These are phyloP conservation scores for Drosophila ohnishii DNA, from an alignment of 1,140 invertebrate genomes.

Conservation along the genomic window DNA sequence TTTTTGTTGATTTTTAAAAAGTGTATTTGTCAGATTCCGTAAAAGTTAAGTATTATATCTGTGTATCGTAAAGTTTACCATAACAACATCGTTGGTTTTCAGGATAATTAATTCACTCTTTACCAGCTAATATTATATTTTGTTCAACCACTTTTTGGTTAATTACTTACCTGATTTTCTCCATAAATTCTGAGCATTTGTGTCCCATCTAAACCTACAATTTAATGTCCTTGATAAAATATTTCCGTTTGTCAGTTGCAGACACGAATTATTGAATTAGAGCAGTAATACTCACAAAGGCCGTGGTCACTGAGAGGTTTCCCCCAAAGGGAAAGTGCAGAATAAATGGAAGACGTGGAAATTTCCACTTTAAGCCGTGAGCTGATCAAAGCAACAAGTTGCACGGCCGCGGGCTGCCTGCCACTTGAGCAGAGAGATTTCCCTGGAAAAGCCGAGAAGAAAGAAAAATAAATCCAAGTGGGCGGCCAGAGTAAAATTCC, in stretches of 20 bases:
- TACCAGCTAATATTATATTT: neutral
- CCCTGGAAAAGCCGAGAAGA: slow-evolving; percentile 15
- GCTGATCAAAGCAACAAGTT: slow-evolving; percentile 54
- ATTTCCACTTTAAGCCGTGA: slow-evolving; percentile 7
- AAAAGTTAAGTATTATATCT: no score
- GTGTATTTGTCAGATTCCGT: neutral
- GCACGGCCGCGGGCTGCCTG: slow-evolving; percentile 16
- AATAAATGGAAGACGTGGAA: slow-evolving; percentile 23
- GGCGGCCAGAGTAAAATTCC: slow-evolving; percentile 26
- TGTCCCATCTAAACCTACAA: neutral
- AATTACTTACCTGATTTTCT: neutral
- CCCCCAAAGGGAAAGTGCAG: slow-evolving; percentile 17
- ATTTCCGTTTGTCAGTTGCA: slow-evolving; percentile 15
- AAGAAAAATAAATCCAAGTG: slow-evolving; percentile 27
- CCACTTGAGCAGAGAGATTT: slow-evolving; percentile 38
- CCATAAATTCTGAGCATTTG: neutral
- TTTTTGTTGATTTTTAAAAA: neutral
- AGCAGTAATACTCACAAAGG: slow-evolving; percentile 7
- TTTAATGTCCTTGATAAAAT: neutral
- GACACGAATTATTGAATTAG: slow-evolving; percentile 20
- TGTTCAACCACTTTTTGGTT: neutral
- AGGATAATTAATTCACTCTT: neutral
- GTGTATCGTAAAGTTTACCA: no score
- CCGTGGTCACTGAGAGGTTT: neutral
- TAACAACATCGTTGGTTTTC: no score